A percentile compares a stretch with the other conserved stretches of the same genome.
These are phyloP conservation scores for Trachythela sp. DNA, from an alignment of 64 coral and sea anemone species.

Conservation along the genomic window DNA sequence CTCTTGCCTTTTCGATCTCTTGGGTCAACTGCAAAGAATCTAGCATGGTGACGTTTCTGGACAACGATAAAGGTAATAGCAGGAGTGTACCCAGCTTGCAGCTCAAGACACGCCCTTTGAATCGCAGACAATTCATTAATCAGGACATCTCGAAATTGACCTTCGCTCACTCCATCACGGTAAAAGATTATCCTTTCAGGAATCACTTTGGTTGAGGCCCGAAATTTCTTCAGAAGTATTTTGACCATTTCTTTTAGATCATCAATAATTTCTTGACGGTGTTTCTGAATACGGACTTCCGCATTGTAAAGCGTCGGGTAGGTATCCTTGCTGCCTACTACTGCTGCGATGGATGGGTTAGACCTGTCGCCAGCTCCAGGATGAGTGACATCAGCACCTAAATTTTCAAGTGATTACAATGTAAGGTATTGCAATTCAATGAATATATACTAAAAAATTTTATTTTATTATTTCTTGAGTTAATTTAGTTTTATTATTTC, in stretches of 20 bases:
- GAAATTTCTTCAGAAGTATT: conserved; percentile 74
- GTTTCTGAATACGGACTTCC: conserved; percentile 84
- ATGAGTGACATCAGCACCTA: conserved; percentile 91
- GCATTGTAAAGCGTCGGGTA: conserved; percentile 88
- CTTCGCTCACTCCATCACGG: conserved; percentile 5
- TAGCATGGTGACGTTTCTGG: conserved; percentile 86
- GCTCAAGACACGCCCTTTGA: conserved; percentile 69
- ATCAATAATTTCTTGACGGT: conserved; percentile 68
- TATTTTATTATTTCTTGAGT: no score
- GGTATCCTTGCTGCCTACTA: conserved; percentile 91
- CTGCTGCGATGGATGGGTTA: conserved; percentile 84
- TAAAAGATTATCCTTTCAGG: conserved; percentile 27
- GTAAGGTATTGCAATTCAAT: neutral
- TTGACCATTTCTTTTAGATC: conserved; percentile 88
- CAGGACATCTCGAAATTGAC: conserved; percentile 53
- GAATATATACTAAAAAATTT: no score
- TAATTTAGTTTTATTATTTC: no score
- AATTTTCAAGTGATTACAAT: conserved; percentile 36
- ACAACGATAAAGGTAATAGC: conserved; percentile 89
- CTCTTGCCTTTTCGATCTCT: conserved; percentile 66
- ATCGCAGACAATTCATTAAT: conserved; percentile 77
- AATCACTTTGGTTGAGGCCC: conserved; percentile 63
- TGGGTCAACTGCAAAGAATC: conserved; percentile 59
- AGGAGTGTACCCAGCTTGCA: conserved; percentile 80
- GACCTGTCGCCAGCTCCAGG: conserved; percentile 72